phyloP scores from a whole-genome alignment of 2,113 vertebrate genomes.

The Columbina picui region DNA sequence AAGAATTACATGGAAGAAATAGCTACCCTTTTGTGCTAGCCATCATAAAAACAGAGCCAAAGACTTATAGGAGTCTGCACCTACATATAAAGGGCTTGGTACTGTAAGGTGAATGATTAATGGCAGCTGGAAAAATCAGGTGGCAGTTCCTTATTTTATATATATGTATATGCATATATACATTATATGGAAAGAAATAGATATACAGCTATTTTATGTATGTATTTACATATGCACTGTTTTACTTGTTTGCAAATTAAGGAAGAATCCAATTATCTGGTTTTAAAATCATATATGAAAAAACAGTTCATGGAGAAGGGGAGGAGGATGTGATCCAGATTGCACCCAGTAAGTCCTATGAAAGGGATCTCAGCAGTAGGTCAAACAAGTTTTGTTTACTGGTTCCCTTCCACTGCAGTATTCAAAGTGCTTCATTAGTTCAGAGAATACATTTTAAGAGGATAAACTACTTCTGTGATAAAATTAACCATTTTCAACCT shows the following conservation, averaged over 20 bases:
- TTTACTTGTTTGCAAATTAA: neutral
- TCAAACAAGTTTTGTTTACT: neutral
- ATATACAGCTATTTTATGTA: neutral
- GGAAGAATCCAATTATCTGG: neutral
- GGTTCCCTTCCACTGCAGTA: neutral
- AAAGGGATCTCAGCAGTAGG: neutral
- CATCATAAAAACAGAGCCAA: constrained; percentile 42
- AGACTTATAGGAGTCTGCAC: neutral
- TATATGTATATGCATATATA: accelerated
- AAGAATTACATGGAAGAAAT: constrained; percentile 59
- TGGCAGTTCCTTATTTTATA: neutral
- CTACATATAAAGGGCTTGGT: neutral
- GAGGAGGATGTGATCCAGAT: neutral
- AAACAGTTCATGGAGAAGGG: neutral
- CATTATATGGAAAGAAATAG: accelerated
- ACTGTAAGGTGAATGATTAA: neutral
- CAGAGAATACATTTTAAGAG: neutral
- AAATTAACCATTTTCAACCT: neutral
- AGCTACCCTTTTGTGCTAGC: constrained; percentile 17
- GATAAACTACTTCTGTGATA: neutral
- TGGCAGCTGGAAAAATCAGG: neutral
- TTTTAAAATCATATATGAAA: neutral
- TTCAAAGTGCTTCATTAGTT: neutral
- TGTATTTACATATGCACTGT: neutral
- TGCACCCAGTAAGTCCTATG: neutral